phyloP scores from a whole-genome alignment of 2,113 vertebrate genomes.

The Hylia prasina region DNA sequence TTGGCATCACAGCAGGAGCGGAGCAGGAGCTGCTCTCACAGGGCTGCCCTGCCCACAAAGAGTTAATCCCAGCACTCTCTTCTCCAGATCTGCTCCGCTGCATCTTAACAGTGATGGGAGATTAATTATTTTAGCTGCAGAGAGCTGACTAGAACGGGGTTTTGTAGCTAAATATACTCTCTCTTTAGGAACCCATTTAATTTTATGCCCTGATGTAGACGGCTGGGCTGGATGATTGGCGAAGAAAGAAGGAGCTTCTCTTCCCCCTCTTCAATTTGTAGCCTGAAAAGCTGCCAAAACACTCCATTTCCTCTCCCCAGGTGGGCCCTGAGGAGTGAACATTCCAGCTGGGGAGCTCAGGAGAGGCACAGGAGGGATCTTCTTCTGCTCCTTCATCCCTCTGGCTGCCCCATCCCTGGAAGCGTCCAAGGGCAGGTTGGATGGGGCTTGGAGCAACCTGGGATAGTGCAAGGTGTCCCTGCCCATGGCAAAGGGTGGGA shows the following conservation, averaged over 20 bases:
- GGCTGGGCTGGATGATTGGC: constrained; percentile 61
- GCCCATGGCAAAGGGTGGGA: too few relatives aligned
- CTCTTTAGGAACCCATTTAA: constrained; percentile 57
- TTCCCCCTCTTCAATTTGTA: constrained; percentile 42
- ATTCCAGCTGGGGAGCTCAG: neutral
- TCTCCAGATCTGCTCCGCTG: neutral
- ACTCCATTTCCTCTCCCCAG: neutral
- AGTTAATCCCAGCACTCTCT: neutral
- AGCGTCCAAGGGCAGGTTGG: neutral
- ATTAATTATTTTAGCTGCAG: constrained; percentile 50
- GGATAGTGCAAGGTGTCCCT: neutral
- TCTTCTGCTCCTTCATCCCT: fast-evolving
- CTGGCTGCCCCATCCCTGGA: neutral
- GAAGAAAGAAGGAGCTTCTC: constrained; percentile 28
- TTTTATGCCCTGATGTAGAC: constrained; percentile 52
- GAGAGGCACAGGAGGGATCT: neutral
- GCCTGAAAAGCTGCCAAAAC: constrained; percentile 50
- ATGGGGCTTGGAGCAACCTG: fast-evolving
- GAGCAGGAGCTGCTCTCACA: neutral
- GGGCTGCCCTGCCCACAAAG: neutral
- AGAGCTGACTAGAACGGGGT: constrained; percentile 29
- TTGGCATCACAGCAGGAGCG: fast-evolving
- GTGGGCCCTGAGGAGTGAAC: neutral
- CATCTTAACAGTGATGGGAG: constrained; percentile 43
- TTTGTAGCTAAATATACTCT: constrained; percentile 49